These are phyloP conservation scores for Magallana angulata DNA, from an alignment of 1,140 invertebrate species.

Conservation along the genomic window DNA sequence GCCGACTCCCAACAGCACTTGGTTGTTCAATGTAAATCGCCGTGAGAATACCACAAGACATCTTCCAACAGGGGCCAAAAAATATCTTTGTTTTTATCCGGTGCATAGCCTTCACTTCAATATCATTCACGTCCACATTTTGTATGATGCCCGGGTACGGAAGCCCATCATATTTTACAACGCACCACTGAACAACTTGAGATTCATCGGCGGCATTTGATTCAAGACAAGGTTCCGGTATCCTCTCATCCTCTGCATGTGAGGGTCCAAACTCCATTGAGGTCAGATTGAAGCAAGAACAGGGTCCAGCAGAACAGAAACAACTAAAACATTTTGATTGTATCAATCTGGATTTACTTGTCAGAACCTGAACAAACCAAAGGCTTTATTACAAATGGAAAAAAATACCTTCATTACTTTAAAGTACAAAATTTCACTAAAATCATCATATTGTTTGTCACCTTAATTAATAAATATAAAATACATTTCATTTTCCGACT, in stretches of 20 bases:
- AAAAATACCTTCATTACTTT: no score
- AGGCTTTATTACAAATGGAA: neutral
- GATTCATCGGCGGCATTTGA: neutral
- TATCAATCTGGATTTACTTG: neutral
- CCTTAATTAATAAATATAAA: neutral
- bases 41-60: constrained; percentile 28
- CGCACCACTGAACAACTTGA: constrained; percentile 42
- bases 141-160: constrained; percentile 43
- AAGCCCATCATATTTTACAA: constrained; percentile 32
- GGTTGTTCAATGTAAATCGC: neutral
- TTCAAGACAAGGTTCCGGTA: neutral
- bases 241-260: neutral
- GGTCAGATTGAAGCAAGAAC: neutral
- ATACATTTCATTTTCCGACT: neutral
- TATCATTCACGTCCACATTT: constrained; percentile 37
- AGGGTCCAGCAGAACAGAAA: neutral
- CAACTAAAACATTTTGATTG: neutral
- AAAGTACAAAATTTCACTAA: no score
- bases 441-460: neutral
- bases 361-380: neutral
- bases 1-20: neutral
- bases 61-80: constrained; percentile 45
- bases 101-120: constrained; percentile 46
- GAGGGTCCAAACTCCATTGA: neutral
- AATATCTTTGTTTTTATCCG: constrained; percentile 44